Conservation (phyloP, 1,140 invertebrate species). For the Agrypnia vestita region DNA sequence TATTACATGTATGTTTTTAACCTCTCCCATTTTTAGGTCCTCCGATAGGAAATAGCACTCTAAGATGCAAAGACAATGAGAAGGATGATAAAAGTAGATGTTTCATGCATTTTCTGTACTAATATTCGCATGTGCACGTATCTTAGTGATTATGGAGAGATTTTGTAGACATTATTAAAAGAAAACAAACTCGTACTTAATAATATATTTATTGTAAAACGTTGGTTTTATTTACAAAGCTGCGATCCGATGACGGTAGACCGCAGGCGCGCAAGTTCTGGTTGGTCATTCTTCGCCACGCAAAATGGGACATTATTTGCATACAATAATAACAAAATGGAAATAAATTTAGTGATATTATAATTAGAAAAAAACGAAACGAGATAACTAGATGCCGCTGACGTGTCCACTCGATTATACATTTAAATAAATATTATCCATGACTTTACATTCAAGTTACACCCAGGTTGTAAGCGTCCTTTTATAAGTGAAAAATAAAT, state of each 20-base stretch:
- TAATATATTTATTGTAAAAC: conserved; percentile 60
- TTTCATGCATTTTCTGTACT: too few species aligned
- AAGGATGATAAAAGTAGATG: too few species aligned
- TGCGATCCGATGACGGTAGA: conserved; percentile 34
- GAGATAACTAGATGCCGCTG: conserved; percentile 53
- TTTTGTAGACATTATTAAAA: neutral
- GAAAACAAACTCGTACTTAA: conserved; percentile 51
- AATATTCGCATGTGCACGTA: too few species aligned
- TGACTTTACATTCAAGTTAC: conserved; percentile 53
- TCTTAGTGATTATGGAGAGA: too few species aligned
- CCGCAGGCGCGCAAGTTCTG: conserved; percentile 25
- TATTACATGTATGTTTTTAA: too few species aligned
- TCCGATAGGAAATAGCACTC: too few species aligned
- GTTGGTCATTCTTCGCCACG: conserved; percentile 54
- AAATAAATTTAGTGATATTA: conserved; percentile 57
- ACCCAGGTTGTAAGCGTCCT: conserved; percentile 34
- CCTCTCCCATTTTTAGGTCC: too few species aligned
- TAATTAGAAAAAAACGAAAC: conserved; percentile 54
- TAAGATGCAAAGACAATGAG: too few species aligned
- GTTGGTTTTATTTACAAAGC: conserved; percentile 58
- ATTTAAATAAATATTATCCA: conserved; percentile 46
- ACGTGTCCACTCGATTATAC: conserved; percentile 47
- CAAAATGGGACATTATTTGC: conserved; percentile 60
- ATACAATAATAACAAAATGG: conserved; percentile 58
- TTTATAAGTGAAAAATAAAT: conserved; percentile 51